A percentile compares a stretch with the other conserved stretches of the same genome.
These are phyloP conservation scores for Oxyura jamaicensis DNA, from an alignment of 2,113 vertebrate species.

Conservation along the genomic window DNA sequence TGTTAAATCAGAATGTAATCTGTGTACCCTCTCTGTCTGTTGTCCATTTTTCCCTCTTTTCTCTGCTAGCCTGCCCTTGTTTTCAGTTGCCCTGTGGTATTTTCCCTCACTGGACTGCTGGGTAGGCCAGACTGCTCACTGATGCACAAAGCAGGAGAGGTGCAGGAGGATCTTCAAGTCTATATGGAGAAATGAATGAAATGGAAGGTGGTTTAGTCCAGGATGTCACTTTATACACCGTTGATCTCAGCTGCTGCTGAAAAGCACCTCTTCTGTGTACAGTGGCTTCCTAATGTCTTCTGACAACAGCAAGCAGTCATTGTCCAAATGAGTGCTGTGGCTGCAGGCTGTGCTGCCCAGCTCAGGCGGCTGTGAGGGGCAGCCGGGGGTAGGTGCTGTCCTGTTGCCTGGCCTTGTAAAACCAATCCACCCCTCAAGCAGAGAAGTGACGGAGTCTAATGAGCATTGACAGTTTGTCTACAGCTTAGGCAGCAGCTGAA, in stretches of 20 bases:
- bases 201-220: background rate
- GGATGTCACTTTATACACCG: background rate
- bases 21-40: background rate
- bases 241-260: background rate
- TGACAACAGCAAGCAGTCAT: background rate
- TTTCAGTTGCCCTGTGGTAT: background rate
- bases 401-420: background rate
- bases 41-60: background rate
- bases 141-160: background rate
- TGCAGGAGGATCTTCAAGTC: background rate
- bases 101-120: background rate
- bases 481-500: background rate
- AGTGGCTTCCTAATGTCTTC: background rate
- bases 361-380: background rate
- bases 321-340: background rate
- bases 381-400: background rate
- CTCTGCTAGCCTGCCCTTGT: background rate
- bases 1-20: background rate
- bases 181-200: background rate
- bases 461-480: background rate
- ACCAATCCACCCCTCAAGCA: slow-evolving; percentile 25
- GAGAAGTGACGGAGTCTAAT: background rate
- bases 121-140: background rate
- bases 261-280: background rate
- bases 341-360: background rate